Base-by-base conservation (phyloP, 2,797 vertebrate species). In the Cygnus olor region DNA sequence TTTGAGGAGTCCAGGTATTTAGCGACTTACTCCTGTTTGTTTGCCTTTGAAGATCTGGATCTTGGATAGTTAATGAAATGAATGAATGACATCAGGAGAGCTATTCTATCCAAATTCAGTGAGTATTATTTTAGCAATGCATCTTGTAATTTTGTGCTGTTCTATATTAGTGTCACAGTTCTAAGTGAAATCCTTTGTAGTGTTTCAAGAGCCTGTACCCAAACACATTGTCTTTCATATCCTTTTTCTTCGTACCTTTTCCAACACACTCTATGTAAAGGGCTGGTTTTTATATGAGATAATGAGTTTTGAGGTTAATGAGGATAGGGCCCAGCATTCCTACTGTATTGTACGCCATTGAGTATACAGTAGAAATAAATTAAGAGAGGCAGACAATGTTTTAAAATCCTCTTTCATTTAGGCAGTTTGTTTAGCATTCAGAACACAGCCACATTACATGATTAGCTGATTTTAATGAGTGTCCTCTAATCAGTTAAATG, bases 341-440 rank as follows among this genome's bases (percentile, higher is more conserved):
- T 94, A 71, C 64, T 84, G 76, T 63, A 79, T 85, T 94, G 32
- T 83, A 65, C 72, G 53, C 80, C 53, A 36, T 14, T 87, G 82
- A 87, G 47, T 69, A 56, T 94, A 89, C 86, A 92, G 89, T 92
- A 74, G 83, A 95, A 96, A 90, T 92, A 92, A 92, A 93, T 68
- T 80, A 76, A 79, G 92, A 76, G 79, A 88, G 73, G 66, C 72
- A 90, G 88, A 88, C 88, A 93, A 57, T 78, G 66, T 92, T 96
- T 94, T 90, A 82, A 96, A 96, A 94, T 93, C 83, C 90, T 93
- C 80, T 95, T 95, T 93, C 54, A 89, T 78, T 85, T 88, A 91
- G 56, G 64, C 91, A 79, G 93, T 96, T 95, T 95, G 90, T 80
- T 97, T 95, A 95, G 76, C 86, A 96, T 97, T 95, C 95, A 87